Evolutionary conservation across 2,797 vertebrate species (phyloP), one percentile per base, ranked within the genome.

Genomic region (Bryconaethiops microstoma): DNA sequence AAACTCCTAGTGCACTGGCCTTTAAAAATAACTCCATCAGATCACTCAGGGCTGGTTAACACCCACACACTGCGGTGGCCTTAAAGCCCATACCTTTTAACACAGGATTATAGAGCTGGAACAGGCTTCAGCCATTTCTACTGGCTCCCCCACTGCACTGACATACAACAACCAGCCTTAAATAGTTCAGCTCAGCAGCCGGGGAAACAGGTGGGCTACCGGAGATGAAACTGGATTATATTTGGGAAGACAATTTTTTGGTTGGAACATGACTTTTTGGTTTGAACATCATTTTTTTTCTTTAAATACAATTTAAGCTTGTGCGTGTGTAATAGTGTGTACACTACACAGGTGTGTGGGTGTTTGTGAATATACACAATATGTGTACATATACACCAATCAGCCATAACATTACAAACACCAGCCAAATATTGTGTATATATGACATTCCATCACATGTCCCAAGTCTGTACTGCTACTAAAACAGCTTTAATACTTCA

Each of bases 11-110:
- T 48, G 40, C 23, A 23, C 48, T 68, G 50, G 64, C 52, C 35
- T 77, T 77, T 68, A 59, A 73, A 57, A 77, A 65, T 29, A 74
- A 70, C 42, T 80, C 52, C 62, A 42, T 73, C 52, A 67, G 55
- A 48, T 81, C 73, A 42, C 35, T 73, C 21, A 17, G n/a, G 69
- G 81, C 42, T 29, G 40, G 57, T 75, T 79, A 75, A 74, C 78
- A 50, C 75, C 74, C 50, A 80, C 74, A 74, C 63, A 67, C 59
- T 40, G 75, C 54, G n/a, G 65, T 74, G 79, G 79, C 68, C 83
- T 76, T 71, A 81, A 84, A 73, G 69, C 54, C 57, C 52, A 62
- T 25, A 73, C 81, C 76, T 82, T 65, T 83, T 79, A 81, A 78
- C 57, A 73, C 48, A 40, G 16, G 78, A 82, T 87, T 81, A 83